phyloP scores from a whole-genome alignment of 2,888 invertebrate species.

The Tetramorium bicarinatum region DNA sequence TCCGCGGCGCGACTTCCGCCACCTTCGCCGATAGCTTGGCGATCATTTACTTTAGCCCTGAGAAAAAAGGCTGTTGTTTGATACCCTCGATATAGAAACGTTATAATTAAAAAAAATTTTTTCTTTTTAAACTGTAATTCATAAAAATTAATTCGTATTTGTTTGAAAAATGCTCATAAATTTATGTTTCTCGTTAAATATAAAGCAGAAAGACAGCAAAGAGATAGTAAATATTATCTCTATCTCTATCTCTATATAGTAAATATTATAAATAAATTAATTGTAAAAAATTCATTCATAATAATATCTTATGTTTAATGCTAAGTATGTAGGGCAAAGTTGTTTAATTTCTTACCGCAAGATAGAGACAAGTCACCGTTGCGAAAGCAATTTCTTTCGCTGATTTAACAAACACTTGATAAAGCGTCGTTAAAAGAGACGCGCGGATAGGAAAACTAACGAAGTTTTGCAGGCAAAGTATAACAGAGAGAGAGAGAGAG shows the following conservation, averaged over 20 bases:
- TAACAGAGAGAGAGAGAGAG: not conserved
- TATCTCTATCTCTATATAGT: too few species aligned
- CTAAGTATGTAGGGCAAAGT: not conserved
- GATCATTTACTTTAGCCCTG: slow-evolving; percentile 34
- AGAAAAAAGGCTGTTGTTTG: not conserved
- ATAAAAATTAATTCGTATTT: not conserved
- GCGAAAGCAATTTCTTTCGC: not conserved
- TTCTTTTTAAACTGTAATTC: not conserved
- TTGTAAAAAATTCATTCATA: not conserved
- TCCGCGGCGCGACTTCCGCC: slow-evolving; percentile 59
- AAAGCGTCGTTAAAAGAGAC: slow-evolving; percentile 25
- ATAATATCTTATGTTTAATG: not conserved
- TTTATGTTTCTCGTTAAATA: not conserved
- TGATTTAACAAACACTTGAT: slow-evolving; percentile 23
- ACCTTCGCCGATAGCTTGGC: slow-evolving; percentile 44
- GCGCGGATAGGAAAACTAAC: slow-evolving; percentile 33
- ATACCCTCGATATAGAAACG: not conserved
- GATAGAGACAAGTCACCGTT: not conserved
- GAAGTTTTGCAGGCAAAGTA: slow-evolving; percentile 45
- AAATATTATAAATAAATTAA: not conserved
- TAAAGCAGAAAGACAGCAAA: not conserved
- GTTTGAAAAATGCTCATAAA: not conserved
- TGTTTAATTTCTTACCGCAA: not conserved
- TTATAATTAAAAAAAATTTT: not conserved
- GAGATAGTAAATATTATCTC: too few species aligned